A percentile compares a stretch with the other conserved stretches of the same genome.
Evolutionary conservation across 2,113 vertebrate genomes (phyloP).

Genomic region (Pungitius pungitius): DNA sequence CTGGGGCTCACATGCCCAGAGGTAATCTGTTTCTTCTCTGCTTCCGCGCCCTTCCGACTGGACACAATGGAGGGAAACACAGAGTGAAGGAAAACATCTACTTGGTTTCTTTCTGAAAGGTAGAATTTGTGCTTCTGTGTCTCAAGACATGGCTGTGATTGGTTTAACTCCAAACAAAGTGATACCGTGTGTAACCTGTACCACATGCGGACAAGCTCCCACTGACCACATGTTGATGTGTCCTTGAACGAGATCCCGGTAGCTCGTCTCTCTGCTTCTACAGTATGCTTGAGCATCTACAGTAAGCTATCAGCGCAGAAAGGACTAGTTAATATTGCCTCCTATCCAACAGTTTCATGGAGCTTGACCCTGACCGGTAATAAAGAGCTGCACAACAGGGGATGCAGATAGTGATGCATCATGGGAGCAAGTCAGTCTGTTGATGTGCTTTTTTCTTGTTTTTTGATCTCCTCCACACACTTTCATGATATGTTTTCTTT

Average conservation of each 20-base stretch:
- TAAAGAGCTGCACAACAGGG: constrained; percentile 60
- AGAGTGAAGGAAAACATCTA: constrained; percentile 9
- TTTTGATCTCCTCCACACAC: constrained; percentile 36
- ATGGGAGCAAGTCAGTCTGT: constrained; percentile 50
- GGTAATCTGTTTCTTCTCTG: constrained; percentile 41
- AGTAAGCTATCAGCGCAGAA: constrained; percentile 16
- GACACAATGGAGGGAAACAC: constrained; percentile 4
- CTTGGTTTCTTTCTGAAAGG: constrained; percentile 12
- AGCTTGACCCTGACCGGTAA: constrained; percentile 61
- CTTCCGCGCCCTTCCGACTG: constrained; percentile 15
- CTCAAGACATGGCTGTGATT: constrained; percentile 17
- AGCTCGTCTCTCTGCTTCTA: neutral
- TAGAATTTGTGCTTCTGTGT: constrained; percentile 18
- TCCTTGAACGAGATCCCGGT: neutral
- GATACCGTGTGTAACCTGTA: neutral
- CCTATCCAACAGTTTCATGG: constrained; percentile 35
- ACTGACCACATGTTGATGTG: neutral
- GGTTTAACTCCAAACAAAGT: constrained; percentile 1
- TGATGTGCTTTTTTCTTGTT: constrained; percentile 13
- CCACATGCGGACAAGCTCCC: neutral
- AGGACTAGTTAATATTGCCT: constrained; percentile 40
- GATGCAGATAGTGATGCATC: constrained; percentile 50
- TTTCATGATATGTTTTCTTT: neutral
- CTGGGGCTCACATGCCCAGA: constrained; percentile 48
- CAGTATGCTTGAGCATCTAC: neutral